Percentiles rank a stretch among this genome's conserved stretches.
Conservation (phyloP, 2,113 vertebrate genomes). For the Rhizomys pruinosus region DNA sequence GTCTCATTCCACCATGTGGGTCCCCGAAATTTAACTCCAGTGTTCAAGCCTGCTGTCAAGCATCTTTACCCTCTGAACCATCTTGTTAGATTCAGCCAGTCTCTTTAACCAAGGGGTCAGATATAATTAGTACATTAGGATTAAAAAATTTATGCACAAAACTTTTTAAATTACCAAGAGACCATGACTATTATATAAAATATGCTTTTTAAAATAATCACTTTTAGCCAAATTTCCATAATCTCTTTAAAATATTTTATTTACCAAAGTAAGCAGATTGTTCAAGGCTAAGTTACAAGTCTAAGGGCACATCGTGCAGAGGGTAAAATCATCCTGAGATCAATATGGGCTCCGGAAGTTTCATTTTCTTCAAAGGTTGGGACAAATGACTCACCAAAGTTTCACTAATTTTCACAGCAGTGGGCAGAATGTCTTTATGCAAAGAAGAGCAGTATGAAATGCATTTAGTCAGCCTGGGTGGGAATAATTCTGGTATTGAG, state of each 20-base stretch:
- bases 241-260: constrained; percentile 37
- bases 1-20: not conserved
- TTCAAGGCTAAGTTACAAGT: constrained; percentile 47
- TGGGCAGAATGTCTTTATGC: constrained; percentile 40
- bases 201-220: constrained; percentile 12
- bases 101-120: not conserved
- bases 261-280: not conserved
- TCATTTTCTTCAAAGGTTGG: constrained; percentile 53
- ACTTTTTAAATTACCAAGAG: constrained; percentile 3
- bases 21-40: not conserved
- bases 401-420: constrained; percentile 68
- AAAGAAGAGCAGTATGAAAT: constrained; percentile 42
- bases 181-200: not conserved
- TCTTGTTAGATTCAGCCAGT: not conserved
- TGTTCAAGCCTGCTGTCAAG: not conserved
- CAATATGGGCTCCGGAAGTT: constrained; percentile 49
- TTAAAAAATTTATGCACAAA: constrained; percentile 18
- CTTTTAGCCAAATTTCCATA: not conserved
- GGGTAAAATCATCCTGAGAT: constrained; percentile 51
- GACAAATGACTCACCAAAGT: constrained; percentile 64
- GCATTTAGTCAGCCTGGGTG: constrained; percentile 34
- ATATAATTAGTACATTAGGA: not conserved
- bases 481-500: not conserved
- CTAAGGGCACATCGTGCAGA: constrained; percentile 2
- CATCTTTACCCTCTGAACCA: not conserved